A percentile compares a stretch with the other conserved stretches of the same genome.
phyloP scores from a whole-genome alignment of 2,113 vertebrate species.

The Pseudonaja textilis region DNA sequence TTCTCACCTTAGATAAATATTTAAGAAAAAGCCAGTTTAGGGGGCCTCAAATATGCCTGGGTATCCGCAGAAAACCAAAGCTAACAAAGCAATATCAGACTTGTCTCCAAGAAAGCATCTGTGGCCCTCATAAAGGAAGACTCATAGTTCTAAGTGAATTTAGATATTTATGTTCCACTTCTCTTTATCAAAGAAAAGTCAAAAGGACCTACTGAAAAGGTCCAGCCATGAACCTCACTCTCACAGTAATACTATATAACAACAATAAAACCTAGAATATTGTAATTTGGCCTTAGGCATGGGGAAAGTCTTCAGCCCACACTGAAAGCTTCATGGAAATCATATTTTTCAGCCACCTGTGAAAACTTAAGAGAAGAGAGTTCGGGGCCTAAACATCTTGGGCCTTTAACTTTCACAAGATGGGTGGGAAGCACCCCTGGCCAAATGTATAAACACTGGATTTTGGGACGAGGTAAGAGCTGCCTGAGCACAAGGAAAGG shows the following conservation, averaged over 20 bases:
- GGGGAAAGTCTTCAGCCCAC: not conserved
- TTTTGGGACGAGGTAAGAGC: not conserved
- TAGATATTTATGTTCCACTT: not conserved
- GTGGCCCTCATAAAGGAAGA: not conserved
- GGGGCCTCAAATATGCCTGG: not conserved
- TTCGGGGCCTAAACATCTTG: not conserved
- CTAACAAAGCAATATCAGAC: not conserved
- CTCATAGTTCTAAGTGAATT: not conserved
- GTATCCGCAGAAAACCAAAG: not conserved
- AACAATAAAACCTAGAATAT: not conserved
- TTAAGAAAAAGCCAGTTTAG: not conserved
- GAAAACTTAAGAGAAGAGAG: not conserved
- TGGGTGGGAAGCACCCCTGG: not conserved
- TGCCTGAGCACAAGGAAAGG: not conserved
- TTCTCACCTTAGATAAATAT: not conserved
- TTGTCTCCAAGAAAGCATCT: not conserved
- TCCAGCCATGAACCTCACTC: not conserved
- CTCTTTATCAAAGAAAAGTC: not conserved
- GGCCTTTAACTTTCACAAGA: not conserved
- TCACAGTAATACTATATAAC: not conserved
- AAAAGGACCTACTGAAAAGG: not conserved
- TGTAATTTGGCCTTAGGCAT: not conserved
- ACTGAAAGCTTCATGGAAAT: not conserved
- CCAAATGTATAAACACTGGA: not conserved
- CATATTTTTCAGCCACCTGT: not conserved